Evolutionary conservation across 2,797 vertebrate genomes (phyloP).

Genomic region (Neosilurus hyrtlii): DNA sequence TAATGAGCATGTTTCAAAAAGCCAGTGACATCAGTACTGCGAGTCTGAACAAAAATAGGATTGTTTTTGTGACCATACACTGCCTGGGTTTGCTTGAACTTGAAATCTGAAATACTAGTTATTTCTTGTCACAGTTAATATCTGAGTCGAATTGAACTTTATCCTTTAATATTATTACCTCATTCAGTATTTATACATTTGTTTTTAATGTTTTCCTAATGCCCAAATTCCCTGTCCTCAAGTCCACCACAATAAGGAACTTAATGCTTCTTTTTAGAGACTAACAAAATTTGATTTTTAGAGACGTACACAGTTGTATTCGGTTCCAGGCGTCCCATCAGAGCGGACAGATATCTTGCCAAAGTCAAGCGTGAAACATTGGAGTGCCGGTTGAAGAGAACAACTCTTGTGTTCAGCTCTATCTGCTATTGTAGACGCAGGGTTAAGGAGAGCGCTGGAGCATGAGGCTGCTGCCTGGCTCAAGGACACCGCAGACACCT

Average conservation of each 20-base stretch:
- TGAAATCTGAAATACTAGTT: slow-evolving; percentile 14
- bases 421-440: slow-evolving; percentile 74
- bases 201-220: slow-evolving; percentile 38
- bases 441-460: slow-evolving; percentile 74
- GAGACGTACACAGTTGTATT: slow-evolving; percentile 10
- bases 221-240: slow-evolving; percentile 15
- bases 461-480: slow-evolving; percentile 55
- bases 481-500: slow-evolving; percentile 66
- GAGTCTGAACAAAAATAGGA: slow-evolving; percentile 25
- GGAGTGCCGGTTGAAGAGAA: slow-evolving; percentile 26
- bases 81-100: slow-evolving; percentile 8
- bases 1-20: slow-evolving; percentile 10
- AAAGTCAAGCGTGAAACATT: slow-evolving; percentile 33
- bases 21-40: slow-evolving; percentile 17
- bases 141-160: slow-evolving; percentile 18
- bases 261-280: slow-evolving; percentile 7
- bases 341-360: slow-evolving; percentile 16
- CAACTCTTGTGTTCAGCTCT: slow-evolving; percentile 59
- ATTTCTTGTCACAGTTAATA: slow-evolving; percentile 48
- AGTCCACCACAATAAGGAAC: slow-evolving; percentile 28
- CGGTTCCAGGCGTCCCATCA: slow-evolving; percentile 32
- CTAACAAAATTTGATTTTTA: slow-evolving; percentile 31
- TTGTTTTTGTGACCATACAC: slow-evolving; percentile 29
- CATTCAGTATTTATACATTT: slow-evolving; percentile 31
- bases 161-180: slow-evolving; percentile 35